Base-by-base conservation (phyloP, 2,797 vertebrate genomes). In the Gadopsis marmoratus region DNA sequence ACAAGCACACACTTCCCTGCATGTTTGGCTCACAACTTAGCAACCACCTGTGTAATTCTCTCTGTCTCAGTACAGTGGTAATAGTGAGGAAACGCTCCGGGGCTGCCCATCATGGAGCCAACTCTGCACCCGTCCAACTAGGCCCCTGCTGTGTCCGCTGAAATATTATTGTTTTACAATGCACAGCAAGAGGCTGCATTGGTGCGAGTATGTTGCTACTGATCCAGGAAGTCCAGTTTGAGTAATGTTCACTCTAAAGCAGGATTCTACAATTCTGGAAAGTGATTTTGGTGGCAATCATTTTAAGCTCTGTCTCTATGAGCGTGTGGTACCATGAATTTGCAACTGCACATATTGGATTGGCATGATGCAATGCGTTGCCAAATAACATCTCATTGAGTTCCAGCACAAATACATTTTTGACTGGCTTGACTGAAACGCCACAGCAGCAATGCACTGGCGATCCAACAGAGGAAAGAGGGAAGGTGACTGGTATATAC, bases 41-140 rank as follows among this genome's bases (percentile, higher is more conserved):
- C 82, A 85, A 78, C 59, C 59, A 79, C 72, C 71, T 75, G 43
- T 55, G 39, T 73, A 72, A 79, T 71, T 80, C 69, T 72, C 63
- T 79, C 72, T 43, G 12, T 68, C 43, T 80, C 67, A 47, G 39
- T 74, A 53, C 50, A 76, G 61, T 63, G 61, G 68, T 77, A 82
- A 80, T 54, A 54, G 56, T 59, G 61, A 51, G 41, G 71, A 74
- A 80, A 75, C 31, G 73, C 77, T 82, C 23, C 66, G 48, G 81
- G 66, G 64, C 43, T 48, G 54, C 78, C 54, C 56, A 76, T 88
- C 78, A 74, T 58, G 33, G 60, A 50, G 16, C 59, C 62, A 45
- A 69, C 53, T 68, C 66, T 81, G 64, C n/a, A 17, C 41, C 67
- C 67, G 59, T 76, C 63, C 72, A 81, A 63, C 66, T 37, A 47